Evolutionary conservation across 2,797 vertebrate species (phyloP).

Genomic region (Coregonus suidteri): DNA sequence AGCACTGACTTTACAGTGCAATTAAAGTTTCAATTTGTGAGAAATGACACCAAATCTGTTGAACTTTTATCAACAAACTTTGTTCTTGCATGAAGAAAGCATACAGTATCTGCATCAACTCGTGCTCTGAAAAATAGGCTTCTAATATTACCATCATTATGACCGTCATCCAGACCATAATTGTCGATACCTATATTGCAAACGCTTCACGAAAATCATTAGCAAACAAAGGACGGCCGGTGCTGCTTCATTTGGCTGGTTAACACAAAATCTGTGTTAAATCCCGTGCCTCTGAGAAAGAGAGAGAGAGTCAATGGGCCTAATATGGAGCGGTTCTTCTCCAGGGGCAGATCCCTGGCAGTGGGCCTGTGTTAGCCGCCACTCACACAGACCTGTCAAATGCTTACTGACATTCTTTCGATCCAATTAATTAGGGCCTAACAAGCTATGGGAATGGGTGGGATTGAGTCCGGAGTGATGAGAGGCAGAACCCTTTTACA

Average conservation of each 20-base stretch:
- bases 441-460: conserved; percentile 58
- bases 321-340: conserved; percentile 68
- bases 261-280: conserved; percentile 51
- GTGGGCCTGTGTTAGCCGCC: conserved; percentile 62
- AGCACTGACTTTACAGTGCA: conserved; percentile 22
- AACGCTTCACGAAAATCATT: conserved; percentile 30
- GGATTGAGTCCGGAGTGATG: conserved; percentile 50
- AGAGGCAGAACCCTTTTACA: conserved; percentile 55
- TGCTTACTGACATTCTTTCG: conserved; percentile 65
- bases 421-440: conserved; percentile 73
- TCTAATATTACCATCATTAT: not conserved
- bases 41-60: not conserved
- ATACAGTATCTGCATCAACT: not conserved
- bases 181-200: not conserved
- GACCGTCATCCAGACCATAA: not conserved
- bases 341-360: conserved; percentile 55
- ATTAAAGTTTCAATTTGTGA: conserved; percentile 2
- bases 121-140: not conserved
- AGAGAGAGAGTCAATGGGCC: conserved; percentile 61
- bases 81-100: not conserved
- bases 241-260: conserved; percentile 40
- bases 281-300: conserved; percentile 50
- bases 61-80: not conserved
- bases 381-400: conserved; percentile 71
- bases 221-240: conserved; percentile 14